Base-by-base conservation (phyloP, 2,113 vertebrate genomes). In the Psammodynastes pulverulentus region DNA sequence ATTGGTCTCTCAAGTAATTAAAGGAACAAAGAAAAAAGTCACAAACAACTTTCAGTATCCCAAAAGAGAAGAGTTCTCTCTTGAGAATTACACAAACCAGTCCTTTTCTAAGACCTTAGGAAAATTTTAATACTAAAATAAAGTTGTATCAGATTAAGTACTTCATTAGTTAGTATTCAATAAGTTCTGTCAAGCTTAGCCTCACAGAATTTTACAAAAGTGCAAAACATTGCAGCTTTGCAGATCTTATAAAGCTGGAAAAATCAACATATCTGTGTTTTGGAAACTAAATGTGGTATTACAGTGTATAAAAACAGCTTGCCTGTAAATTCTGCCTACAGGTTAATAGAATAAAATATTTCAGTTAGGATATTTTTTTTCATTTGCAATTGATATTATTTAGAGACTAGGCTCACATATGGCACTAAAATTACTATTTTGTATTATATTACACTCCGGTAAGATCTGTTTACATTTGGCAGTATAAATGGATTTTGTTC, bases 31-130 rank as follows among this genome's bases (percentile, higher is more conserved):
- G 90, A 93, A 94, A 95, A 43, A 1, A 12, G 52, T 84, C 94
- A 94, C 95, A 94, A 34, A 89, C 79, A 88, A 24, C 85, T 92
- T 86, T 52, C 53, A 0, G 0, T 17, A 45, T 93, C 90, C 89
- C 88, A 51, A n/a, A 54, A n/a, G 54, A 92, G 86, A 93, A 4
- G 62, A 29, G 84, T 93, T 94, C 84, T 93, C 95, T 91, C 93
- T 92, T 94, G 93, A 88, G 94, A 93, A 79, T 29, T 48, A 34
- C 29, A 49, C 58, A 48, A 85, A 49, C 88, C 87, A 49, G 7
- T 85, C 48, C 51, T 85, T 48, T 34, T 88, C 58, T 58, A 51
- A 58, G 43, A n/a, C 3, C 43, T 23, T 34, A 79, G 46, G 56
- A 54, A 45, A 84, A 24, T 19, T 56, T 54, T 84, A 84, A 23